These are phyloP conservation scores for Limulus polyphemus DNA, from an alignment of 2,888 invertebrate genomes.

Conservation along the genomic window DNA sequence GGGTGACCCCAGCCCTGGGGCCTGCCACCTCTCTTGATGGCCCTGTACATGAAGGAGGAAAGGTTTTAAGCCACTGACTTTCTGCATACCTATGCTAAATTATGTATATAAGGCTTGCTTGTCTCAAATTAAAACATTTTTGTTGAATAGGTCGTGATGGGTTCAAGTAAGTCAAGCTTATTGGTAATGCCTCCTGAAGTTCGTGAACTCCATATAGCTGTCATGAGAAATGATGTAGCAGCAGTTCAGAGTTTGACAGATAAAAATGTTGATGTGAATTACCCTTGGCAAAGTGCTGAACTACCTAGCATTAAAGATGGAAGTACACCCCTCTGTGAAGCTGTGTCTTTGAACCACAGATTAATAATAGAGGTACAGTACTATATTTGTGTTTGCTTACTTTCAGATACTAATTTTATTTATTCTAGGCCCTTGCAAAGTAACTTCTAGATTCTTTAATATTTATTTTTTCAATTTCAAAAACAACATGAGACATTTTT, in stretches of 20 bases:
- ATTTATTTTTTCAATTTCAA: too few species aligned
- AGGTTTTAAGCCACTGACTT: too few species aligned
- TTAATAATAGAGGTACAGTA: slow-evolving; percentile 35
- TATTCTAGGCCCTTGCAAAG: too few species aligned
- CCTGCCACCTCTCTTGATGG: too few species aligned
- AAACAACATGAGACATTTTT: too few species aligned
- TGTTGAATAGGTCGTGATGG: slow-evolving; percentile 4
- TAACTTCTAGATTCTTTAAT: too few species aligned
- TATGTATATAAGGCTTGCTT: too few species aligned
- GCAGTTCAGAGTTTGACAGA: slow-evolving; percentile 32
- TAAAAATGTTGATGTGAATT: slow-evolving; percentile 37
- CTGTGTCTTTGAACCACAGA: slow-evolving; percentile 38
- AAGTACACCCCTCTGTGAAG: slow-evolving; percentile 38
- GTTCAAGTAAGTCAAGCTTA: slow-evolving; percentile 9
- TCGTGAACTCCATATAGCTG: slow-evolving; percentile 37
- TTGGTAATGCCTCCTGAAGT: slow-evolving; percentile 36
- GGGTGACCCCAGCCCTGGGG: too few species aligned
- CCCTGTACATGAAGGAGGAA: too few species aligned
- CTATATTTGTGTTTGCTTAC: not conserved
- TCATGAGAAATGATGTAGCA: slow-evolving; percentile 37
- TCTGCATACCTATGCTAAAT: too few species aligned
- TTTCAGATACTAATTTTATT: too few species aligned
- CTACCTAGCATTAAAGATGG: slow-evolving; percentile 40
- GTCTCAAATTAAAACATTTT: too few species aligned
- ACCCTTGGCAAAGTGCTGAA: slow-evolving; percentile 38